Percentiles rank a stretch among this genome's conserved stretches.
These are phyloP conservation scores for Neoitamus cyanurus DNA, from an alignment of 2,888 invertebrate genomes.

Conservation along the genomic window DNA sequence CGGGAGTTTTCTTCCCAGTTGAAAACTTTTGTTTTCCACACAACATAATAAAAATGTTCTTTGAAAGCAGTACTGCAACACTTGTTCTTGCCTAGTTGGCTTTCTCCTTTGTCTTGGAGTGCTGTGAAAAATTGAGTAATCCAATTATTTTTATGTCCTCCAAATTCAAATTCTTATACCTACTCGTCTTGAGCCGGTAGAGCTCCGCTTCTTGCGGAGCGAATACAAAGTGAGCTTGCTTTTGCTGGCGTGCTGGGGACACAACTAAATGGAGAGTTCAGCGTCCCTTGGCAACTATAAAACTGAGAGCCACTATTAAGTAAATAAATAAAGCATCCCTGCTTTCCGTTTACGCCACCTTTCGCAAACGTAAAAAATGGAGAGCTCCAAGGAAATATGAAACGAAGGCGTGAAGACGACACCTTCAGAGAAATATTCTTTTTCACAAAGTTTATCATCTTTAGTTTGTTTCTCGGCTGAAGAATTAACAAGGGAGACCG, in stretches of 20 bases:
- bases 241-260: not conserved
- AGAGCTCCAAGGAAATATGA: not conserved
- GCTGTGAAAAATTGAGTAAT: conserved; percentile 35
- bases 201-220: not conserved
- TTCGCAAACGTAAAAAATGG: not conserved
- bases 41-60: conserved; percentile 42
- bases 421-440: not conserved
- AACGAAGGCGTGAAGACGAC: not conserved
- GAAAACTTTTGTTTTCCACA: conserved; percentile 37
- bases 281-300: not conserved
- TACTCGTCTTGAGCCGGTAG: not conserved
- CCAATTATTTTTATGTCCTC: conserved; percentile 39
- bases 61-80: conserved; percentile 17
- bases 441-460: not conserved
- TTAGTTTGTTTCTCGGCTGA: not conserved
- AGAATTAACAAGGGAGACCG: not conserved
- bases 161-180: conserved; percentile 32
- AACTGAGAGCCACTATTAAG: not conserved
- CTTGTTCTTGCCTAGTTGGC: conserved; percentile 38
- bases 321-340: not conserved
- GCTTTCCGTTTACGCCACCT: not conserved
- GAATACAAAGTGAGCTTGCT: not conserved
- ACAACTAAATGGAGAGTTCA: not conserved
- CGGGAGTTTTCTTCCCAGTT: conserved; percentile 36
- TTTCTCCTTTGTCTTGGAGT: conserved; percentile 11